A percentile compares a stretch with the other conserved stretches of the same genome.
Conservation (phyloP, 2,113 vertebrate genomes). For the Pipa parva region DNA sequence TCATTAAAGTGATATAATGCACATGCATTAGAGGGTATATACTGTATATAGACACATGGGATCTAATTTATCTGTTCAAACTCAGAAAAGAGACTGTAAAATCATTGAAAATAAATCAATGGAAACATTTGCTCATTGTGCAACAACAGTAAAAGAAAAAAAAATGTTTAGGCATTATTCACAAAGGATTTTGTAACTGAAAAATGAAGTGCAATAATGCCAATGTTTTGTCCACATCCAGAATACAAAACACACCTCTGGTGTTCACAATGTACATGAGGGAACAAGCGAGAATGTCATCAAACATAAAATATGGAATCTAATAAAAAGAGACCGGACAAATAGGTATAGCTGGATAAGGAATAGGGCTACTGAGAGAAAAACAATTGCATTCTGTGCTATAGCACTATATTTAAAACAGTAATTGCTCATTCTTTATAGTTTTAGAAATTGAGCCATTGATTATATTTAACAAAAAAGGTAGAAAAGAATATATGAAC, state of each 20-base stretch:
- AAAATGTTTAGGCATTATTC: not conserved
- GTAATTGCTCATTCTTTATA: not conserved
- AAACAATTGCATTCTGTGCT: slow-evolving; percentile 15
- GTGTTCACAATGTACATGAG: not conserved
- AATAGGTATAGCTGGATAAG: not conserved
- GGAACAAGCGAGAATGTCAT: not conserved
- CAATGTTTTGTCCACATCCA: not conserved
- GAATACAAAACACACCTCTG: not conserved
- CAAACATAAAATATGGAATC: slow-evolving; percentile 21
- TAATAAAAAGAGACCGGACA: slow-evolving; percentile 18
- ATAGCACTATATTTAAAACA: slow-evolving; percentile 30
- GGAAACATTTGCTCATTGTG: not conserved
- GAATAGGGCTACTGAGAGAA: slow-evolving; percentile 18
- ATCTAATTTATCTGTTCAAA: slow-evolving; percentile 27
- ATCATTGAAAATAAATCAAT: slow-evolving; percentile 14
- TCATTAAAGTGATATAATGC: slow-evolving; percentile 6
- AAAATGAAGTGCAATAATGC: not conserved
- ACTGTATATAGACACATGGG: slow-evolving; percentile 11
- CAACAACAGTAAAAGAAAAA: not conserved
- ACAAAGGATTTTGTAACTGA: not conserved
- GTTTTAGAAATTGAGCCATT: slow-evolving; percentile 12
- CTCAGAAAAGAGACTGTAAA: not conserved
- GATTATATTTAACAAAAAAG: too few relatives aligned
- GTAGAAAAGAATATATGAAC: too few relatives aligned
- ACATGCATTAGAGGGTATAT: not conserved